These are phyloP conservation scores for Phalloptychus januarius DNA, from an alignment of 2,797 vertebrate species.

Conservation along the genomic window DNA sequence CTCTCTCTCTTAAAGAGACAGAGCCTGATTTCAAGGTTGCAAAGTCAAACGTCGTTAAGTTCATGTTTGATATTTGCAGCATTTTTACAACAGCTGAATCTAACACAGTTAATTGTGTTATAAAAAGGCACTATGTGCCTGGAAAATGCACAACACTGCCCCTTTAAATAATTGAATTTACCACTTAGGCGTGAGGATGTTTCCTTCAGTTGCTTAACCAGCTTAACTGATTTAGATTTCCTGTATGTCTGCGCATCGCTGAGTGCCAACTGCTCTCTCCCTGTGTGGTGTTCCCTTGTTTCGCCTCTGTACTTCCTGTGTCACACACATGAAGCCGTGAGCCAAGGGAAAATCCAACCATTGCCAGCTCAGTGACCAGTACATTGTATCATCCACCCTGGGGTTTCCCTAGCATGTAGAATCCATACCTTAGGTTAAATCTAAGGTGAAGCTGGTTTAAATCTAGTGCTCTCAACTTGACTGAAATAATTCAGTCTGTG, in stretches of 20 bases:
- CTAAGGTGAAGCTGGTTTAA: slow-evolving; percentile 33
- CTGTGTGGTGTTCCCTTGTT: slow-evolving; percentile 55
- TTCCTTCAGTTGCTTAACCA: slow-evolving; percentile 3
- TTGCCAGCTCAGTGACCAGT: slow-evolving; percentile 70
- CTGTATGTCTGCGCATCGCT: slow-evolving; percentile 16
- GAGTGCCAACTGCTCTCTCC: slow-evolving; percentile 55
- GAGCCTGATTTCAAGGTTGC: no score
- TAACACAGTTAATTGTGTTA: no score
- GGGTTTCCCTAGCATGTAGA: slow-evolving; percentile 54
- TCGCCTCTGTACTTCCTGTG: slow-evolving; percentile 58
- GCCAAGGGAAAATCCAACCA: slow-evolving; percentile 69
- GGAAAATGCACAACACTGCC: no score
- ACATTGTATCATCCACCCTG: slow-evolving; percentile 64
- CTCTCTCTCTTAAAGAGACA: no score
- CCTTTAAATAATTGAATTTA: background rate
- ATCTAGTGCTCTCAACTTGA: slow-evolving; percentile 24
- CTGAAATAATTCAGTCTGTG: slow-evolving; percentile 28
- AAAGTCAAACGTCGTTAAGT: no score
- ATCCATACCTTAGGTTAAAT: slow-evolving; percentile 19
- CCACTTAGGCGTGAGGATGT: background rate
- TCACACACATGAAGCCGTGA: slow-evolving; percentile 38
- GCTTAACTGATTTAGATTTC: slow-evolving; percentile 22
- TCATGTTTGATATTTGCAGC: no score
- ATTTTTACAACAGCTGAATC: no score
- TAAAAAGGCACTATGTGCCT: no score